A percentile compares a stretch with the other conserved stretches of the same genome.
Evolutionary conservation across 2,113 vertebrate genomes (phyloP).

Genomic region (Phycodurus eques): DNA sequence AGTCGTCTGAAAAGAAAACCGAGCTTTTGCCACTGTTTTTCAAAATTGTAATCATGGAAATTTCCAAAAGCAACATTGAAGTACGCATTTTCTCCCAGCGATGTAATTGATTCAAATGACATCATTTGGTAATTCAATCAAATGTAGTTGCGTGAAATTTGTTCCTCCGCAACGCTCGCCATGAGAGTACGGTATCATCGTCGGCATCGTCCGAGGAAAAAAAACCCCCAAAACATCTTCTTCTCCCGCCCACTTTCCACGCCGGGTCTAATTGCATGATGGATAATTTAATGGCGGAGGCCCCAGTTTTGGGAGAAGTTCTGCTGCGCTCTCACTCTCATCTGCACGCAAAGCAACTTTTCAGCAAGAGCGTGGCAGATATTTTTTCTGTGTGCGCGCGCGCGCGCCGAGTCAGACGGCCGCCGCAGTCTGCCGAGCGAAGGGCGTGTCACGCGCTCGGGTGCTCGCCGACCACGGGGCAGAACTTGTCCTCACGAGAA

Average conservation of each 20-base stretch:
- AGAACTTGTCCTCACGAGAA: background rate
- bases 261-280: conserved; percentile 32
- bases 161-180: too few species aligned
- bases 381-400: conserved; percentile 7
- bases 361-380: background rate
- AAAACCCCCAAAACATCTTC: background rate
- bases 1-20: too few species aligned
- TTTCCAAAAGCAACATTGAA: too few species aligned
- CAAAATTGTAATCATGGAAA: too few species aligned
- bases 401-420: conserved; percentile 46
- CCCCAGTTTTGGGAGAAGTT: conserved; percentile 25
- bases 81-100: too few species aligned
- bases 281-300: conserved; percentile 42
- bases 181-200: too few species aligned
- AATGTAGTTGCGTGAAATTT: too few species aligned
- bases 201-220: too few species aligned
- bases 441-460: conserved; percentile 59
- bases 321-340: background rate
- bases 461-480: conserved; percentile 37
- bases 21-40: too few species aligned
- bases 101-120: too few species aligned
- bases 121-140: too few species aligned
- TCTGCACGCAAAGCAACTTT: conserved; percentile 13
- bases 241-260: conserved; percentile 7
- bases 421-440: conserved; percentile 56